phyloP scores from a whole-genome alignment of 2,888 invertebrate genomes.

The Trachelus iudaicus region DNA sequence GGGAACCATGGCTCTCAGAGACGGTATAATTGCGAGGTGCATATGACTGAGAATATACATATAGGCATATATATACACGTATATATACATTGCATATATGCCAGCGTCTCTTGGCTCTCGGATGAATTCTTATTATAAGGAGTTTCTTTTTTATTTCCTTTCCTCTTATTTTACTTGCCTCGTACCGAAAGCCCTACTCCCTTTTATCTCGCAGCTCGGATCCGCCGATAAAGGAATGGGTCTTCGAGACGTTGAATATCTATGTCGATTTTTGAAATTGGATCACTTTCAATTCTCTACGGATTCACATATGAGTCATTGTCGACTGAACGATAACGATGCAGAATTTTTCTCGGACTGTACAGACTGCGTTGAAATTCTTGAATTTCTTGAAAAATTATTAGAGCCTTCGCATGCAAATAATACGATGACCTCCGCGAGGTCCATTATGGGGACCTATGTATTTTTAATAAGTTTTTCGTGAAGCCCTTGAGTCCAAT shows the following conservation, averaged over 20 bases:
- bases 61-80: not conserved
- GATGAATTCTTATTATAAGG: constrained; percentile 34
- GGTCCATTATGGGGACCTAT: constrained; percentile 52
- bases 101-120: constrained; percentile 42
- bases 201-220: not conserved
- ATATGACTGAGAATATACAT: constrained; percentile 42
- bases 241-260: not conserved
- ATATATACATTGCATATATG: constrained; percentile 6
- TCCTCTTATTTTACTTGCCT: constrained; percentile 26
- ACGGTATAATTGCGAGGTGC: constrained; percentile 38
- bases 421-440: constrained; percentile 20
- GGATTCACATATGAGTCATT: not conserved
- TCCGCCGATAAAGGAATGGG: not conserved
- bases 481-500: constrained; percentile 33
- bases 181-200: not conserved
- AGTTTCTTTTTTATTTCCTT: constrained; percentile 30
- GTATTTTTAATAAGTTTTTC: constrained; percentile 60
- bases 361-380: not conserved
- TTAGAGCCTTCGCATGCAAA: constrained; percentile 30
- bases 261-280: not conserved
- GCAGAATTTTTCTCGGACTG: not conserved
- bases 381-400: not conserved
- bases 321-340: not conserved
- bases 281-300: not conserved
- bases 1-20: constrained; percentile 22